Conservation (phyloP, 2,888 invertebrate genomes). For the Hyposoter didymator region DNA sequence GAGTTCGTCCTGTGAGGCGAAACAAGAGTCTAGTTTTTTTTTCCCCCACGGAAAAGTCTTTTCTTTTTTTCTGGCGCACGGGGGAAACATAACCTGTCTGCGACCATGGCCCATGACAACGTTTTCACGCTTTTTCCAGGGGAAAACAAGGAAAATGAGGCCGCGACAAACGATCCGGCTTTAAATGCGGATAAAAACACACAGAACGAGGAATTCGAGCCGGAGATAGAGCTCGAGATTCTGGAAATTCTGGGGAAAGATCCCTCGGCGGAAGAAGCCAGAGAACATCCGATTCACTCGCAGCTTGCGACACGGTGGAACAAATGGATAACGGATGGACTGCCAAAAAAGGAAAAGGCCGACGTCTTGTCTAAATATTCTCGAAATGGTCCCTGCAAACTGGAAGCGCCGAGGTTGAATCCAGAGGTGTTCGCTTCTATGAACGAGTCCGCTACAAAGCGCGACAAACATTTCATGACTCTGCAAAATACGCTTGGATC, state of each 20-base stretch:
- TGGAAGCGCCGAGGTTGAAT: conserved; percentile 21
- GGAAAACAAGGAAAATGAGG: conserved; percentile 23
- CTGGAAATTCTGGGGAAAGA: conserved; percentile 33
- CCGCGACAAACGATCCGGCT: not conserved
- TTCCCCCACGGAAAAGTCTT: too few relatives aligned
- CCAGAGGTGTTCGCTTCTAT: conserved; percentile 31
- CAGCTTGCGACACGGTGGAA: conserved; percentile 30
- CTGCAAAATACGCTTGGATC: conserved; percentile 29
- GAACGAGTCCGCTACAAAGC: conserved; percentile 36
- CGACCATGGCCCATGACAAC: conserved; percentile 4
- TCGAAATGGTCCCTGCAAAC: conserved; percentile 14
- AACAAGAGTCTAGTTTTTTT: conserved; percentile 12
- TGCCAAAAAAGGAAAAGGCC: conserved; percentile 9
- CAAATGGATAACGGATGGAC: conserved; percentile 8
- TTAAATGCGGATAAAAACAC: not conserved
- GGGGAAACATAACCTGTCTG: conserved; percentile 5
- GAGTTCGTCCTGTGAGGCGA: conserved; percentile 20
- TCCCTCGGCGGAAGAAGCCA: conserved; percentile 18
- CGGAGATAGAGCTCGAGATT: conserved; percentile 36
- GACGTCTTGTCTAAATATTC: conserved; percentile 22
- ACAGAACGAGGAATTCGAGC: conserved; percentile 14
- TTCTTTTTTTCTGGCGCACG: too few relatives aligned
- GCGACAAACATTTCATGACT: conserved; percentile 29
- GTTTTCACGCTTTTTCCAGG: conserved; percentile 12
- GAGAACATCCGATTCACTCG: conserved; percentile 26